Conservation (phyloP, 2,797 vertebrate genomes). For the Urosaurus nigricauda region DNA sequence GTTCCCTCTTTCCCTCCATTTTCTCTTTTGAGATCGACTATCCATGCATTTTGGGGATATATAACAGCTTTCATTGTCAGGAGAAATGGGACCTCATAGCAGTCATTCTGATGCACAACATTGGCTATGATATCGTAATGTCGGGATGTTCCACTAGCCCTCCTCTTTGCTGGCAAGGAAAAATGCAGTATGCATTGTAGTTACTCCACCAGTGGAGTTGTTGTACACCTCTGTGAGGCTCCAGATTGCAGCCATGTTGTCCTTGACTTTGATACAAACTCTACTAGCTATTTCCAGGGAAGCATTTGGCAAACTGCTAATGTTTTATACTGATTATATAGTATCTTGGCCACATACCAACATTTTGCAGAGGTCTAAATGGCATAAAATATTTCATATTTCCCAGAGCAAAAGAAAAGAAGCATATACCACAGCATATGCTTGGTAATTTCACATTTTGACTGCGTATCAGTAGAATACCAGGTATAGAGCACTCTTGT, state of each 20-base stretch:
- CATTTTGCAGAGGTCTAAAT: slow-evolving; percentile 47
- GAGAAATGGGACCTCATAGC: slow-evolving; percentile 62
- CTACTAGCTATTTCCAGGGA: slow-evolving; percentile 57
- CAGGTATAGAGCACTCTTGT: slow-evolving; percentile 33
- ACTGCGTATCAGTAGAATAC: slow-evolving; percentile 39
- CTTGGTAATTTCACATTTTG: slow-evolving; percentile 59
- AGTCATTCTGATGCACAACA: slow-evolving; percentile 50
- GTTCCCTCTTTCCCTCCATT: slow-evolving; percentile 42
- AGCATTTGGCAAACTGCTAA: slow-evolving; percentile 60
- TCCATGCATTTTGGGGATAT: slow-evolving; percentile 59
- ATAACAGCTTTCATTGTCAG: slow-evolving; percentile 56
- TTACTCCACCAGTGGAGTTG: not conserved
- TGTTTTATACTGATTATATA: slow-evolving; percentile 41
- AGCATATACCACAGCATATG: slow-evolving; percentile 56
- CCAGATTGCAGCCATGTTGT: slow-evolving; percentile 16
- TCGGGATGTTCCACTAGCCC: not conserved
- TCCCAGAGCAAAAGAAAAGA: slow-evolving; percentile 49
- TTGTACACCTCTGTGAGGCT: not conserved
- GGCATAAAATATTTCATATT: slow-evolving; percentile 59
- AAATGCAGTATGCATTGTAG: not conserved
- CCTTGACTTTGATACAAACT: slow-evolving; percentile 42
- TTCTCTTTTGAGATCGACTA: slow-evolving; percentile 52
- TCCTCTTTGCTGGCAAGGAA: not conserved
- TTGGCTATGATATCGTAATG: slow-evolving; percentile 18
- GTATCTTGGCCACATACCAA: slow-evolving; percentile 62